Percentiles rank a stretch among this genome's conserved stretches.
These are phyloP conservation scores for Periophthalmus magnuspinnatus DNA, from an alignment of 2,797 vertebrate genomes.

Conservation along the genomic window DNA sequence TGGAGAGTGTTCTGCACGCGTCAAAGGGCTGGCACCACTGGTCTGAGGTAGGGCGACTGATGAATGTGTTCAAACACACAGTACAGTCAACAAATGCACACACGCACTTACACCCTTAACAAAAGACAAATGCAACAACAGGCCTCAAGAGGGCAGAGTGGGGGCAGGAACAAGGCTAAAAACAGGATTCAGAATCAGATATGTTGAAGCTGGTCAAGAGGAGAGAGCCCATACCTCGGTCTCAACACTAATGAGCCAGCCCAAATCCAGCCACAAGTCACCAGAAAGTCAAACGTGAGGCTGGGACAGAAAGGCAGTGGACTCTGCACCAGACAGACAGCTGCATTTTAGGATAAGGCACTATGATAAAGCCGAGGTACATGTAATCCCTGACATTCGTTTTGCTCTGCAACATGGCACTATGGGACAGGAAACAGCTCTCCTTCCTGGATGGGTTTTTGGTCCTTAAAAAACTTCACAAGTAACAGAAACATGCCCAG, in stretches of 20 bases:
- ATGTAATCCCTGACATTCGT: constrained; percentile 99
- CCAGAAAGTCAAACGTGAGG: constrained; percentile 64
- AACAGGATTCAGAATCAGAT: constrained; percentile 39
- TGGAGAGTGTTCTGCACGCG: constrained; percentile 71
- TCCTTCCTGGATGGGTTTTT: constrained; percentile 80
- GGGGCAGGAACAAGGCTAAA: constrained; percentile 66
- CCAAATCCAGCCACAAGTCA: constrained; percentile 77
- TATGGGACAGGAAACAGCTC: constrained; percentile 83
- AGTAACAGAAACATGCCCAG: constrained; percentile 37
- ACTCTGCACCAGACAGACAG: constrained; percentile 64
- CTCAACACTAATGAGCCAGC: constrained; percentile 66
- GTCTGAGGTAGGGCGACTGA: constrained; percentile 83
- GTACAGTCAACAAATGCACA: constrained; percentile 16
- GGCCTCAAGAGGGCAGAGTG: constrained; percentile 61
- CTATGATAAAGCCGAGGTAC: constrained; percentile 99
- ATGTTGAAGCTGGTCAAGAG: constrained; percentile 53
- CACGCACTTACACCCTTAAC: constrained; percentile 41
- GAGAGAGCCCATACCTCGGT: constrained; percentile 49
- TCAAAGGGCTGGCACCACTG: constrained; percentile 79
- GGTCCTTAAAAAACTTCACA: constrained; percentile 66
- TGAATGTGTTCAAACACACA: constrained; percentile 66
- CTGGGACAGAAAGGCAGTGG: constrained; percentile 56
- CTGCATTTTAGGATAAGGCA: constrained; percentile 93
- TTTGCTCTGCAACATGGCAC: constrained; percentile 91
- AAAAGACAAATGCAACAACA: constrained; percentile 62